Evolutionary conservation across 30 jellyfish, hydroid and myxozoan species (phyloP).

Genomic region (Aurelia coerulea): DNA sequence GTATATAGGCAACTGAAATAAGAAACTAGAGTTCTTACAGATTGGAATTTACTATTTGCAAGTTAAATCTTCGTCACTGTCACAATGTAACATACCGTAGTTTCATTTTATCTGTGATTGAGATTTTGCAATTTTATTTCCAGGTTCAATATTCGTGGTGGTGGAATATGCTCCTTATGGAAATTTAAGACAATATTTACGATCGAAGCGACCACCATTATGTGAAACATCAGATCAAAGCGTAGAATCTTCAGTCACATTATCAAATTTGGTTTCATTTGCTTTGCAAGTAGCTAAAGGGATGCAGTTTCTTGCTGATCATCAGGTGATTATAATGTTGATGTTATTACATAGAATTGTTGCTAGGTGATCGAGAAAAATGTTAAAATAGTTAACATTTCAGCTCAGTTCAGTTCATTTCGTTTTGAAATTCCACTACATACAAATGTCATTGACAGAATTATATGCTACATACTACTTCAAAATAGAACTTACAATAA

Average conservation of each 20-base stretch:
- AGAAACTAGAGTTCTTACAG: no score
- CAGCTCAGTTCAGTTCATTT: no score
- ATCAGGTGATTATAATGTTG: conserved; percentile 29
- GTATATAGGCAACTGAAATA: no score
- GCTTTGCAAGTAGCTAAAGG: conserved; percentile 79
- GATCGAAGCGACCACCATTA: conserved; percentile 74
- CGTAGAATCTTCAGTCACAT: conserved; percentile 17
- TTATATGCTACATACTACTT: no score
- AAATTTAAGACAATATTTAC: conserved; percentile 66
- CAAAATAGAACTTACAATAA: background rate
- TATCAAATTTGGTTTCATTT: conserved; percentile 53
- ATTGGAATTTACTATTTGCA: no score
- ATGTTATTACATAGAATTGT: background rate
- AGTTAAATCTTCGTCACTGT: no score
- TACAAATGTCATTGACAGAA: no score
- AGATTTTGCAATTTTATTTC: background rate
- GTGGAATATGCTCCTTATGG: conserved; percentile 87
- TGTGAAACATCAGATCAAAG: conserved; percentile 35
- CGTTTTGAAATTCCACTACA: no score
- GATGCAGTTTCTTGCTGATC: conserved; percentile 77
- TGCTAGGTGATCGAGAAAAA: no score
- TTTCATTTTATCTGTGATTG: no score
- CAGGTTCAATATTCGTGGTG: conserved; percentile 72
- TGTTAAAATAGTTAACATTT: no score
- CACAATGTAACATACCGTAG: no score